Evolutionary conservation across 1,140 invertebrate species (phyloP).

Genomic region (Zaprionus nigranus): DNA sequence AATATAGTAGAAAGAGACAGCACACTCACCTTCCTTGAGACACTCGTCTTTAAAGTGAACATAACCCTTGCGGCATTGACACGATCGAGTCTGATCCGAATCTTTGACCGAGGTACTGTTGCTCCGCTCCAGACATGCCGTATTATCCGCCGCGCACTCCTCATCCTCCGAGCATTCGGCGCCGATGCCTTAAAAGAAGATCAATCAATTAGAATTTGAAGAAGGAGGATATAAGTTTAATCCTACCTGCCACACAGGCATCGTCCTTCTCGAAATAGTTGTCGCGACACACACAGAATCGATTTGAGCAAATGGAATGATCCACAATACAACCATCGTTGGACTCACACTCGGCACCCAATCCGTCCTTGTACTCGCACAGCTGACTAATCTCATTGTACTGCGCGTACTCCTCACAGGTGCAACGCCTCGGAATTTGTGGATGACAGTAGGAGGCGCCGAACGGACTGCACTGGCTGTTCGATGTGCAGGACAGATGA

Average conservation of each 20-base stretch:
- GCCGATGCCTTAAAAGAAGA: conserved; percentile 78
- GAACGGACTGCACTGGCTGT: conserved; percentile 83
- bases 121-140: conserved; percentile 66
- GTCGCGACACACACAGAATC: conserved; percentile 81
- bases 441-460: conserved; percentile 76
- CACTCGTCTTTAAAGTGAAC: conserved; percentile 84
- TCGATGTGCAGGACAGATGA: conserved; percentile 78
- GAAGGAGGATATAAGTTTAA: not conserved
- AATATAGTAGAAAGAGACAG: not conserved
- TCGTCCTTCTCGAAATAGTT: conserved; percentile 81
- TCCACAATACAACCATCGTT: conserved; percentile 72
- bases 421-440: conserved; percentile 73
- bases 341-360: conserved; percentile 75
- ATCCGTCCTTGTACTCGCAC: conserved; percentile 72
- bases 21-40: conserved; percentile 77
- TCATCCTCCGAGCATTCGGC: conserved; percentile 79
- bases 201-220: not conserved
- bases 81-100: conserved; percentile 62
- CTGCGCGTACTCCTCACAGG: conserved; percentile 77
- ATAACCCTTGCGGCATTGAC: conserved; percentile 84
- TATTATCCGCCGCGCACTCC: conserved; percentile 84
- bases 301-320: conserved; percentile 84
- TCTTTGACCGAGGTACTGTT: conserved; percentile 46
- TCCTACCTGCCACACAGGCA: conserved; percentile 68
- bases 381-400: conserved; percentile 79